phyloP scores from a whole-genome alignment of 2,113 vertebrate genomes.

The Bostrychus sinensis region DNA sequence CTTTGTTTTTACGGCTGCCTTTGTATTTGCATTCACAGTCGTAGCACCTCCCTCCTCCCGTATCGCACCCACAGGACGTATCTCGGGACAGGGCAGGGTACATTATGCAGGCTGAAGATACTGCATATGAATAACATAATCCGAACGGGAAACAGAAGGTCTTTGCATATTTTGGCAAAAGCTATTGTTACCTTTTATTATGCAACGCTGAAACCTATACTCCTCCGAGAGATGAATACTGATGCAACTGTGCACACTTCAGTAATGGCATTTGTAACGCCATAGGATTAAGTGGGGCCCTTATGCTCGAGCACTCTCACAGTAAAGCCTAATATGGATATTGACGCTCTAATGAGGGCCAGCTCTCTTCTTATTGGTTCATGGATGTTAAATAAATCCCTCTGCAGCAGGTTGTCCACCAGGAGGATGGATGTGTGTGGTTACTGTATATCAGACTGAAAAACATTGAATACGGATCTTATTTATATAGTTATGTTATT shows the following conservation, averaged over 20 bases:
- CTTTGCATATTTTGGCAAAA: constrained; percentile 68
- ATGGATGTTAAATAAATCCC: constrained; percentile 14
- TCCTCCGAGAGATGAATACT: constrained; percentile 61
- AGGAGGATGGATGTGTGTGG: neutral
- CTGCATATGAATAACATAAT: constrained; percentile 65
- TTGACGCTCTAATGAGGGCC: constrained; percentile 48
- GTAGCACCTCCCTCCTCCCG: constrained; percentile 40
- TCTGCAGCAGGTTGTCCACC: neutral
- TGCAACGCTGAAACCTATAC: constrained; percentile 54
- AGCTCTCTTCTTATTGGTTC: constrained; percentile 26
- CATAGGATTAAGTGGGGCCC: constrained; percentile 61
- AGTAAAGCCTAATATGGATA: constrained; percentile 45
- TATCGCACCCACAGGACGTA: constrained; percentile 52
- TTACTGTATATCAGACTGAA: neutral
- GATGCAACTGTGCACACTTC: constrained; percentile 57
- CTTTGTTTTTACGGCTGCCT: constrained; percentile 63
- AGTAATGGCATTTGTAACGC: constrained; percentile 68
- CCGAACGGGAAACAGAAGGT: constrained; percentile 58
- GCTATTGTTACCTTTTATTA: constrained; percentile 66
- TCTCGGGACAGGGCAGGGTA: constrained; percentile 44
- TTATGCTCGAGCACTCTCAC: constrained; percentile 32
- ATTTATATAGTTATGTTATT: too few relatives aligned
- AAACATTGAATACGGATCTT: too few relatives aligned
- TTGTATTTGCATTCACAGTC: constrained; percentile 63
- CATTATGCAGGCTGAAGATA: constrained; percentile 58